Evolutionary conservation across 2,113 vertebrate species (phyloP), one percentile per base, ranked within the genome.

Genomic region (Malurus melanocephalus): DNA sequence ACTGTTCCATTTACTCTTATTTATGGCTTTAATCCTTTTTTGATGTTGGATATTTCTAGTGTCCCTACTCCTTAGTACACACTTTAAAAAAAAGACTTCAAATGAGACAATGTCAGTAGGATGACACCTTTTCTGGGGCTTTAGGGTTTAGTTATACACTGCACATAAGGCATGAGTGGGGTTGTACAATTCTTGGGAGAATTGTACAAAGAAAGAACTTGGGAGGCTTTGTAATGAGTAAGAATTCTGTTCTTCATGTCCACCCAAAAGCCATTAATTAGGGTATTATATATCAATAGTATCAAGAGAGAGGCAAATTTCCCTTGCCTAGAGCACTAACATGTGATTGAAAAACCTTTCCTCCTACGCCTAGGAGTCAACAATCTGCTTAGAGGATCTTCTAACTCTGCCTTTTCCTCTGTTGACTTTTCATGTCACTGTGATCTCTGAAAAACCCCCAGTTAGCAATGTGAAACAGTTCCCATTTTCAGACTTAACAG

Each of bases 321-420:
- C 27, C 19, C 5, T 32, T 38, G 11, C 13, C 28, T 73, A 20
- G 35, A 61, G 42, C 14, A 52, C 35, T 26, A 64, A 45, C 6
- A 32, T 0, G 0, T 43, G 38, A 76, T 40, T 2, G n/a, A 15
- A 75, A 85, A 33, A 21, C 1, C 7, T 46, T 74, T 62, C 12
- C 9, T 80, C 24, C 17, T 76, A 24, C 32, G 4, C 32, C 64
- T 72, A 1, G 0, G 23, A 35, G 49, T 77, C 73, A 76, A 10
- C 45, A 80, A 40, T n/a, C 15, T 71, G 16, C 35, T 74, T 48
- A 52, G 17, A 80, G 23, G 7, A 53, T 56, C 42, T 59, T 74
- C 46, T 53, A 64, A 38, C 12, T 40, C 35, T 5, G 35, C 35
- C 27, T 79, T 89, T 69, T 8, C 35, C 40, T 66, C 22, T 52